Evolutionary conservation across 2,113 vertebrate genomes (phyloP), one percentile per base, ranked within the genome.

Genomic region (Crotalus helleri): DNA sequence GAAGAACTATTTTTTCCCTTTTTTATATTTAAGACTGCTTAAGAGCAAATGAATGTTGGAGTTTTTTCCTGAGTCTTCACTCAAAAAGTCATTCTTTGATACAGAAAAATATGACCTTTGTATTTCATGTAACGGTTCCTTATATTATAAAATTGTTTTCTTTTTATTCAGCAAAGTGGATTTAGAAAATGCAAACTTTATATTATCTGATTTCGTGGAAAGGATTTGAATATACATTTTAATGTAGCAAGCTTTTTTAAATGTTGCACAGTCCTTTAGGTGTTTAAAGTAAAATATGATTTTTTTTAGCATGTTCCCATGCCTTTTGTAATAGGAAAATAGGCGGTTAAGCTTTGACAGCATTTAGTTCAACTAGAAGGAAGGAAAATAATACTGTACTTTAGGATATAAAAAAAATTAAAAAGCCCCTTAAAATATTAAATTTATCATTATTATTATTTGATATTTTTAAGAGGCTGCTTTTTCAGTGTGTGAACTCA

Each of bases 141-240:
- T 39, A 39, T 39, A 81, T 81, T 39, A 39, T 93, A 93, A 93
- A 95, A 93, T 95, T 93, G 92, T 93, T 90, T 96, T 10, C 90
- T 58, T 94, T 93, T 95, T 90, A 88, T 21, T 90, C 93, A 87
- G 51, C 24, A 33, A 26, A 33, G 17, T 89, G 90, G 90, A 91
- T 29, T 91, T 94, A 94, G 94, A 94, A 96, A 96, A 93, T 95
- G 93, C 89, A 94, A 13, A 53, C 53, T 55, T 88, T 88, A 55
- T n/a, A 54, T 88, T 55, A 55, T 88, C 15, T 87, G 85, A 51
- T 46, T 87, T 87, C 2, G 15, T 87, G 5, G 33, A 8, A 44
- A 81, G 33, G 33, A 81, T 81, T 81, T 81, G 74, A 81, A 44
- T 81, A 81, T 44, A 81, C 33, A 81, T 44, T 81, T 81, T 81